Percentiles rank a stretch among this genome's conserved stretches.
Conservation (phyloP, 2,113 vertebrate genomes). For the Neogobius melanostomus region DNA sequence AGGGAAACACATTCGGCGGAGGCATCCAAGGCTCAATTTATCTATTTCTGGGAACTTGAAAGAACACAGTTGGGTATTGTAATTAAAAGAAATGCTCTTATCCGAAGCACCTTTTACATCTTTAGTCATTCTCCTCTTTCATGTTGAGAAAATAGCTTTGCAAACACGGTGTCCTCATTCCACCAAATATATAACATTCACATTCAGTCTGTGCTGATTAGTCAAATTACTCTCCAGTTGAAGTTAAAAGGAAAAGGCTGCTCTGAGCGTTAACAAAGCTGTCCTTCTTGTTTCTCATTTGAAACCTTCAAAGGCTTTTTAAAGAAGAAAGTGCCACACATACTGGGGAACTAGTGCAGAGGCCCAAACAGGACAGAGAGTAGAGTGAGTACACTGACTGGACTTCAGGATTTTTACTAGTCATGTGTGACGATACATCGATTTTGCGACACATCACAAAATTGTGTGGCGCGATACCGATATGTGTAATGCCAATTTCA, state of each 20-base stretch:
- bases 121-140: constrained; percentile 1
- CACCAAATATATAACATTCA: not conserved
- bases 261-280: not conserved
- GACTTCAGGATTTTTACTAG: too few species aligned
- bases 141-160: constrained; percentile 4
- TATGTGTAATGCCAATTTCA: too few species aligned
- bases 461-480: too few species aligned
- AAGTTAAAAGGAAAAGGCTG: constrained; percentile 9
- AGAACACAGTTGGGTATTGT: not conserved
- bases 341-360: not conserved
- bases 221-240: not conserved
- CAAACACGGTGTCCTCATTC: constrained; percentile 2
- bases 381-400: not conserved
- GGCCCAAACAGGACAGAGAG: not conserved
- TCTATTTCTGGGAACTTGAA: constrained; percentile 5
- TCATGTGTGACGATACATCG: too few species aligned
- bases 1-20: not conserved
- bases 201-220: not conserved
- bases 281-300: not conserved
- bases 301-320: not conserved
- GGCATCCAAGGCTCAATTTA: not conserved
- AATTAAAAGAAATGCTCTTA: constrained; percentile 5
- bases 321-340: not conserved
- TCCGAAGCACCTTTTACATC: constrained; percentile 8
- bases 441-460: too few species aligned